These are phyloP conservation scores for Ladona fulva DNA, from an alignment of 1,140 invertebrate species.

Conservation along the genomic window DNA sequence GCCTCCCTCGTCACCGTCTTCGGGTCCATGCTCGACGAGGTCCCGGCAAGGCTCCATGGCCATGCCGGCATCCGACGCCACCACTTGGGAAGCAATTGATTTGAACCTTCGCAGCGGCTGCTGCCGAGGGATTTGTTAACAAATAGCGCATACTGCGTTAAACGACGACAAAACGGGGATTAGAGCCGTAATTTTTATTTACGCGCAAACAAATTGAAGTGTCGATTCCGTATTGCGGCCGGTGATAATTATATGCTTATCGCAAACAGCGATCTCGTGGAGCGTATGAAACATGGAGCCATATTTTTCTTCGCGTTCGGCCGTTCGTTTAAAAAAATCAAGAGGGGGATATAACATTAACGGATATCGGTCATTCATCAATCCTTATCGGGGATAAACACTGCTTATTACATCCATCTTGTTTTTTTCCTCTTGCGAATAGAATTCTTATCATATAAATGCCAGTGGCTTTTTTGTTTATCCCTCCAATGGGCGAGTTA, in stretches of 20 bases:
- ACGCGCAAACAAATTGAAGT: slow-evolving; percentile 9
- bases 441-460: not conserved
- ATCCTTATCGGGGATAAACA: not conserved
- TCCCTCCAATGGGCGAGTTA: not conserved
- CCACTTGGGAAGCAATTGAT: not conserved
- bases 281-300: not conserved
- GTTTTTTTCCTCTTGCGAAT: not conserved
- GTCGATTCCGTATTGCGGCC: not conserved
- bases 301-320: not conserved
- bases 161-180: not conserved
- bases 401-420: not conserved
- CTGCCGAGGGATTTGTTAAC: not conserved
- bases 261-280: not conserved
- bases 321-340: not conserved
- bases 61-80: not conserved
- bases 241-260: not conserved
- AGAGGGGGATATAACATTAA: not conserved
- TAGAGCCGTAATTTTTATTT: not conserved
- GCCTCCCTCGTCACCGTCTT: not conserved
- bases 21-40: not conserved
- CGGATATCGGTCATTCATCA: slow-evolving; percentile 1
- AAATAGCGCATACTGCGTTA: not conserved
- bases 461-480: not conserved
- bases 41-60: not conserved
- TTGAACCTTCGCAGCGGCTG: not conserved